Evolutionary conservation across 2,113 vertebrate genomes (phyloP).

Genomic region (Myotis brandtii): DNA sequence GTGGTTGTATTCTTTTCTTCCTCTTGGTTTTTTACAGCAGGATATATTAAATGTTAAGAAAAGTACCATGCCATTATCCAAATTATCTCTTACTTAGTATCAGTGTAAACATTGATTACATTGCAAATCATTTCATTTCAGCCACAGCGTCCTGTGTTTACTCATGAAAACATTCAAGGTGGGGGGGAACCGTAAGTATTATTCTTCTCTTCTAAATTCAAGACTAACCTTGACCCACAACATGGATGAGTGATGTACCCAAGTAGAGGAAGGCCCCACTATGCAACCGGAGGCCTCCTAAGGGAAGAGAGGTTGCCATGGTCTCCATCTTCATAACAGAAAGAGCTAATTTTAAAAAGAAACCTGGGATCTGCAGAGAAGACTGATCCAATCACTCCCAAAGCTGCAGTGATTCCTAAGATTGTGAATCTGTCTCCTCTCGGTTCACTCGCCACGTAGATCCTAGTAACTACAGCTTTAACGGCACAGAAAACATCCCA

Average conservation of each 20-base stretch:
- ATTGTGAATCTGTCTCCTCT: background rate
- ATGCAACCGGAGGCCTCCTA: background rate
- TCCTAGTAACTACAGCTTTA: background rate
- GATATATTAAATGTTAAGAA: slow-evolving; percentile 78
- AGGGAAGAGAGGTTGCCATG: background rate
- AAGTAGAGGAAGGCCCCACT: background rate
- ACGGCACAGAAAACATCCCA: background rate
- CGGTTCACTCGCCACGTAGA: background rate
- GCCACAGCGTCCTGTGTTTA: slow-evolving; percentile 91
- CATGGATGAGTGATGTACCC: background rate
- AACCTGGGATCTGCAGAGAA: background rate
- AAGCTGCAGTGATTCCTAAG: background rate
- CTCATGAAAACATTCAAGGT: slow-evolving; percentile 94
- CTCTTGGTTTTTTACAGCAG: slow-evolving; percentile 78
- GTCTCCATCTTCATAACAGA: background rate
- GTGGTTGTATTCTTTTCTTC: slow-evolving; percentile 35
- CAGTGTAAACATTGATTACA: slow-evolving; percentile 83
- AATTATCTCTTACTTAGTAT: slow-evolving; percentile 66
- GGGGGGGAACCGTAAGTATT: slow-evolving; percentile 98
- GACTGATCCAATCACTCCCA: background rate
- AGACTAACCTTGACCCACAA: slow-evolving; percentile 55
- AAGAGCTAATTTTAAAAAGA: background rate
- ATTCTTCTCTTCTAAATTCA: slow-evolving; percentile 83
- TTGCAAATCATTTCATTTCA: slow-evolving; percentile 88
- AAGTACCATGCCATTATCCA: slow-evolving; percentile 75